Evolutionary conservation across 2,797 vertebrate species (phyloP).

Genomic region (Chelon auratus): DNA sequence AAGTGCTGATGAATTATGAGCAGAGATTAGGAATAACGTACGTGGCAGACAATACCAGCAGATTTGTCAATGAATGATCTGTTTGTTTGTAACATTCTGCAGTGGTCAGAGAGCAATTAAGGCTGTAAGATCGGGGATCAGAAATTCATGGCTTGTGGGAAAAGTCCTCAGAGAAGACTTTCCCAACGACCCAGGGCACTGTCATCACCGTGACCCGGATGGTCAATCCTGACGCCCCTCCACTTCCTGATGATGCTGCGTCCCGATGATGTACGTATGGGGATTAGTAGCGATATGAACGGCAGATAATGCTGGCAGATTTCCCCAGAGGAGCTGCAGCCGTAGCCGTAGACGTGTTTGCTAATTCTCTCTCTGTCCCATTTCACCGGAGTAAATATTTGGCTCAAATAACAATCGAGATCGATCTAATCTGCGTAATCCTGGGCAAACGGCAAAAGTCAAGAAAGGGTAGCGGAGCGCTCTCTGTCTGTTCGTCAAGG

Average conservation of each 20-base stretch:
- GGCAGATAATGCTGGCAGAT: conserved; percentile 53
- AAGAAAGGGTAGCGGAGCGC: conserved; percentile 50
- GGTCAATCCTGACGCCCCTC: conserved; percentile 9
- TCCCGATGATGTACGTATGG: conserved; percentile 39
- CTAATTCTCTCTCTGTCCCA: conserved; percentile 51
- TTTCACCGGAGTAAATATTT: conserved; percentile 74
- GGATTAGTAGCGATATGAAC: conserved; percentile 61
- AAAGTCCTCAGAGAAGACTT: not conserved
- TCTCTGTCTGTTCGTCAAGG: conserved; percentile 27
- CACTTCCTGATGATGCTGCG: conserved; percentile 29
- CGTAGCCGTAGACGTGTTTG: conserved; percentile 36
- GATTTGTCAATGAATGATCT: conserved; percentile 27
- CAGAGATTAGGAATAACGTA: conserved; percentile 55
- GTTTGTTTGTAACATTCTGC: conserved; percentile 27
- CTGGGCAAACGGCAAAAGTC: conserved; percentile 64
- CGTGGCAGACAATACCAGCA: conserved; percentile 30
- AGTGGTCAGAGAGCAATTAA: conserved; percentile 7
- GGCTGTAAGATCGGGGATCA: conserved; percentile 6
- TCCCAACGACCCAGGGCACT: not conserved
- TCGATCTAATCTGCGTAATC: conserved; percentile 66
- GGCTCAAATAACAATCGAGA: conserved; percentile 75
- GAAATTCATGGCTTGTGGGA: not conserved
- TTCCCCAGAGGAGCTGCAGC: conserved; percentile 38
- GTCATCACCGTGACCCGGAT: conserved; percentile 25
- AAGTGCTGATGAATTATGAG: conserved; percentile 59